Base-by-base conservation (phyloP, 2,888 invertebrate species). In the Campopleginae sp. region DNA sequence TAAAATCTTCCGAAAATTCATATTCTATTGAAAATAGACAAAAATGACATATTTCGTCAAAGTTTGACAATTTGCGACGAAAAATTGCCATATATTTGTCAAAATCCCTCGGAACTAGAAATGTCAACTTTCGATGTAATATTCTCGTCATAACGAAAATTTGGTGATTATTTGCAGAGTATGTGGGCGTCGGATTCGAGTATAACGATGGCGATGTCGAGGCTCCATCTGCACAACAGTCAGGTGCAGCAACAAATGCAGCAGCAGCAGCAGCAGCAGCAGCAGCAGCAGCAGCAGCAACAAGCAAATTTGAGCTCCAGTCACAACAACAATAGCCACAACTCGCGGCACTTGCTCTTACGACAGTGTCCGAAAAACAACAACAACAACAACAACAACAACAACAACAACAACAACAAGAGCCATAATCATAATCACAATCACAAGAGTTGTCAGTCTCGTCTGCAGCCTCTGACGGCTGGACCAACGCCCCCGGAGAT, bases 161-260 rank as follows among this genome's bases (percentile, higher is more conserved):
- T 65, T 27, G 3, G 17, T 75, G 8, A 42, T 75, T 75, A 27
- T 94, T 94, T 17, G 42, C 94, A 95, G 95, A 95, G 95, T 86
- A 95, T 95, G 92, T 95, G 95, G 95, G 94, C 95, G 54, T 95
- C 95, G 63, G 95, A 95, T 82, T 88, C 94, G 91, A 92, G 93
- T 88, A 90, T 94, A 93, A 89, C 94, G 89, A 86, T 93, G 86
- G 92, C 92, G 72, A 93, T 93, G 92, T 92, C 93, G 81, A 90
- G 92, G 86, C 89, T 94, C 84, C 91, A 92, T 90, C 94, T 89
- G 87, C 94, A 87, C 90, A 93, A 87, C 90, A 93, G 86, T 89
- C 94, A 91, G 89, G 93, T 87, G 92, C 94, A 86, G 89, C 94
- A 84, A 93, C 94, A 54, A 93, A 94, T 70, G 77, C 94, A 82